Evolutionary conservation across 1,140 invertebrate species (phyloP).

Genomic region (Diachasmimorpha longicaudata): DNA sequence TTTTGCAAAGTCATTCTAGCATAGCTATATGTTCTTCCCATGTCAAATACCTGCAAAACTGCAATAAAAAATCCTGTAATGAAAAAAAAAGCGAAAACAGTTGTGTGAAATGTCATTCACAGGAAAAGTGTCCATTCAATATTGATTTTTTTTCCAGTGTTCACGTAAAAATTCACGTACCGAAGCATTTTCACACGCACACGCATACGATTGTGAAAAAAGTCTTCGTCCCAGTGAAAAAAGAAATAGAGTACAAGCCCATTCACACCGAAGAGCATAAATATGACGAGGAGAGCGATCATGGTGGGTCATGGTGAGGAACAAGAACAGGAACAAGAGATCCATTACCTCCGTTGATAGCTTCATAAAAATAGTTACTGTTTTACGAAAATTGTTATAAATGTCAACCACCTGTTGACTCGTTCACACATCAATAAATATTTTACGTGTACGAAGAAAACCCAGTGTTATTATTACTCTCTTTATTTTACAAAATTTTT

Average conservation of each 20-base stretch:
- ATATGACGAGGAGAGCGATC: constrained; percentile 10
- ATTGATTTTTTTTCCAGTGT: constrained; percentile 9
- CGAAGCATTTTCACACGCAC: constrained; percentile 22
- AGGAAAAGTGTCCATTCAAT: no score
- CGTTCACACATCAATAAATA: neutral
- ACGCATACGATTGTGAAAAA: constrained; percentile 21
- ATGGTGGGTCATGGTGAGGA: neutral
- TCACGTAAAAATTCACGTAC: constrained; percentile 25
- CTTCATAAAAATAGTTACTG: neutral
- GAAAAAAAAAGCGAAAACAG: no score
- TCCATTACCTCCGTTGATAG: neutral
- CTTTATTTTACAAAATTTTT: neutral
- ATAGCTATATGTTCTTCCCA: no score
- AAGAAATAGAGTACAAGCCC: constrained; percentile 10
- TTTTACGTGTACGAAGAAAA: neutral
- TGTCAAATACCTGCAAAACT: no score
- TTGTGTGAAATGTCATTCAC: no score
- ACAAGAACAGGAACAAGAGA: neutral
- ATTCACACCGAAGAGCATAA: constrained; percentile 10
- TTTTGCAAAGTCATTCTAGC: no score
- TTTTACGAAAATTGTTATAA: neutral
- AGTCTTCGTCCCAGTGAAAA: constrained; percentile 21
- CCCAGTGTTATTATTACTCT: neutral
- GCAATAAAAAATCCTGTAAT: no score
- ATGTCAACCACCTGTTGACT: neutral